These are phyloP conservation scores for Sula dactylatra DNA, from an alignment of 2,113 vertebrate species.

Conservation along the genomic window DNA sequence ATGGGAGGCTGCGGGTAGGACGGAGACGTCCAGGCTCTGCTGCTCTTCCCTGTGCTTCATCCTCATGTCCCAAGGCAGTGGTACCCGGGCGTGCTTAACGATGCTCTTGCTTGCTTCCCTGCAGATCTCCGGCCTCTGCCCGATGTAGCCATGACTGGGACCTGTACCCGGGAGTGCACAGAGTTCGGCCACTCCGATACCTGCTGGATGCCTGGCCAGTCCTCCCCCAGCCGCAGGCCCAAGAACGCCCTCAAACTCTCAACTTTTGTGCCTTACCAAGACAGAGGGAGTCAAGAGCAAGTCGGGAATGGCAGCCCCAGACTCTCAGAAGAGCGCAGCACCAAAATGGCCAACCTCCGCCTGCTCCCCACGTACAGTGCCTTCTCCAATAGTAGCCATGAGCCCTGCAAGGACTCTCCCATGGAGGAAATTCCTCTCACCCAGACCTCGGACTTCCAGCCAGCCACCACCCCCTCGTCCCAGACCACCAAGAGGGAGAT, in stretches of 20 bases:
- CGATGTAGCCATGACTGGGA: slow-evolving; percentile 98
- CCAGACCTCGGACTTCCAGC: slow-evolving; percentile 92
- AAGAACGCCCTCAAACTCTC: slow-evolving; percentile 92
- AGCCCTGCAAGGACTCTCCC: slow-evolving; percentile 91
- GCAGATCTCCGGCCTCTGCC: slow-evolving; percentile 94
- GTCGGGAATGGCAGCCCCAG: slow-evolving; percentile 93
- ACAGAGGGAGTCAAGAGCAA: slow-evolving; percentile 91
- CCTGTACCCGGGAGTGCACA: slow-evolving; percentile 94
- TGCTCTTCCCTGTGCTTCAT: not conserved
- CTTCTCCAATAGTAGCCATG: slow-evolving; percentile 94
- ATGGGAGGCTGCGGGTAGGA: fast-evolving
- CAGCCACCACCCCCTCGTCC: slow-evolving; percentile 86
- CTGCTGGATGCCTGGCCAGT: slow-evolving; percentile 99
- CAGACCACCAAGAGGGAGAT: slow-evolving; percentile 97
- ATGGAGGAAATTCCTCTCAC: slow-evolving; percentile 96
- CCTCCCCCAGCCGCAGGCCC: slow-evolving; percentile 90
- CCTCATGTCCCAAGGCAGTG: fast-evolving
- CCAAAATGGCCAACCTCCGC: slow-evolving; percentile 94
- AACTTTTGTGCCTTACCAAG: slow-evolving; percentile 99
- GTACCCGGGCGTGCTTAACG: fast-evolving
- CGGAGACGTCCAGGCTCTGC: fast-evolving
- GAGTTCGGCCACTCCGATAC: slow-evolving; percentile 97
- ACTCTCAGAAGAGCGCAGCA: slow-evolving; percentile 88
- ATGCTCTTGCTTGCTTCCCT: not conserved
- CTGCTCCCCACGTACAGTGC: slow-evolving; percentile 99